Evolutionary conservation across 1,140 invertebrate species (phyloP).

Genomic region (Tachypleus tridentatus): DNA sequence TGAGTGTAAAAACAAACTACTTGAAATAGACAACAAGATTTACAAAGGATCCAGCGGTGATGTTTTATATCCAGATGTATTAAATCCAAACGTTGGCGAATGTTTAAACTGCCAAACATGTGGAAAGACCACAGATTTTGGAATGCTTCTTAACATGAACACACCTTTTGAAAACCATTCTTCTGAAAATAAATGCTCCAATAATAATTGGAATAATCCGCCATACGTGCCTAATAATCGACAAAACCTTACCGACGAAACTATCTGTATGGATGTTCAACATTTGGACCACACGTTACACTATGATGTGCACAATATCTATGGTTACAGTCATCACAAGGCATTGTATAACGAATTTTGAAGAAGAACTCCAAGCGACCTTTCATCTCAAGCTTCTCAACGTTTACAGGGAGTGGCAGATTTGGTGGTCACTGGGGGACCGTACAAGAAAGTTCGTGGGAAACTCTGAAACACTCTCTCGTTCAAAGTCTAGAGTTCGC

Average conservation of each 20-base stretch:
- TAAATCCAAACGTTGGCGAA: not conserved
- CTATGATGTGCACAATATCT: slow-evolving; percentile 70
- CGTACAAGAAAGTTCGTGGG: slow-evolving; percentile 11
- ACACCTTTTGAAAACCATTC: slow-evolving; percentile 18
- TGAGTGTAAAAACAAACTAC: not conserved
- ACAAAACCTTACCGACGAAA: slow-evolving; percentile 48
- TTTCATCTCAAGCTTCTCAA: slow-evolving; percentile 10
- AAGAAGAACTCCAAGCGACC: not conserved
- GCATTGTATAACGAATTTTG: not conserved
- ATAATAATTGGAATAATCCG: slow-evolving; percentile 48
- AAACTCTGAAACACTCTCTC: slow-evolving; percentile 11
- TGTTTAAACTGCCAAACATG: slow-evolving; percentile 35
- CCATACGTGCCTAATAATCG: slow-evolving; percentile 47
- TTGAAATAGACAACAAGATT: not conserved
- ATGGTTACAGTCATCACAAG: slow-evolving; percentile 39
- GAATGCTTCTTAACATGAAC: slow-evolving; percentile 52
- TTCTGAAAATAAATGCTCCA: slow-evolving; percentile 37
- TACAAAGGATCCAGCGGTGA: no score
- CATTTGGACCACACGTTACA: slow-evolving; percentile 47
- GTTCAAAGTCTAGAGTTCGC: slow-evolving; percentile 26
- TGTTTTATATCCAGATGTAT: no score
- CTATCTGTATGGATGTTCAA: slow-evolving; percentile 66
- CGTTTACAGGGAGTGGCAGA: slow-evolving; percentile 14
- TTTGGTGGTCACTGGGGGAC: slow-evolving; percentile 17
- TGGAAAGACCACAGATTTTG: slow-evolving; percentile 51